Base-by-base conservation (phyloP, 2,888 invertebrate genomes). In the Bruchidius siliquastri region DNA sequence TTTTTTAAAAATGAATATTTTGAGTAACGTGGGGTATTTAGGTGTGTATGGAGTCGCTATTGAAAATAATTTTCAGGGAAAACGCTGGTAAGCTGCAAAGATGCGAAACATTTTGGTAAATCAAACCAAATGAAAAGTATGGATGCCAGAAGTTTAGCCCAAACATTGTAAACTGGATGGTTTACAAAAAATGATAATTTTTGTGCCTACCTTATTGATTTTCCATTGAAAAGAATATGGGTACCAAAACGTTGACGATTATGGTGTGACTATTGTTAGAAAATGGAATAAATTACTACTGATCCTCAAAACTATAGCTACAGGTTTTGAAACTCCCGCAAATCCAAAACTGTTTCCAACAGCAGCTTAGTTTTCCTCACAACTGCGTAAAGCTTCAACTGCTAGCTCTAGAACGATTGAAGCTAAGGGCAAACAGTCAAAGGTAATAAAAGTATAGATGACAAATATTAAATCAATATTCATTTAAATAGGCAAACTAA, bases 81-180 rank as follows among this genome's bases (percentile, higher is more conserved):
- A 49, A 49, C 13, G 49, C 49, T 49, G 49, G 49, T 49, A 18
- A 4, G 18, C 1, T 49, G 49, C 49, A 49, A 49, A 18, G 13
- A 8, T 49, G 6, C 49, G 1, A 49, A 13, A 8, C 13, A 13
- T 18, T 13, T 49, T 49, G 49, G 13, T 8, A 49, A 49, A 49
- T 49, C 13, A 49, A 49, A 77, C 18, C 3, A 49, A 77, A 81
- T 78, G 75, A 75, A 72, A 73, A 74, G 73, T 80, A 78, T 77
- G 74, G 82, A 79, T 49, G 49, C 49, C 49, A 49, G 49, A 49
- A 49, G 49, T 49, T 8, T 49, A 49, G 49, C 49, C 49, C 49
- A 49, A 49, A 49, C 49, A 49, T 49, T 1, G 1, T 13, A 13
- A 49, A 49, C 49, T 49, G 49, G 13, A 49, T 1, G 49, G 13